Conservation (phyloP, 2,888 invertebrate genomes). For the Heteropelma amictum region DNA sequence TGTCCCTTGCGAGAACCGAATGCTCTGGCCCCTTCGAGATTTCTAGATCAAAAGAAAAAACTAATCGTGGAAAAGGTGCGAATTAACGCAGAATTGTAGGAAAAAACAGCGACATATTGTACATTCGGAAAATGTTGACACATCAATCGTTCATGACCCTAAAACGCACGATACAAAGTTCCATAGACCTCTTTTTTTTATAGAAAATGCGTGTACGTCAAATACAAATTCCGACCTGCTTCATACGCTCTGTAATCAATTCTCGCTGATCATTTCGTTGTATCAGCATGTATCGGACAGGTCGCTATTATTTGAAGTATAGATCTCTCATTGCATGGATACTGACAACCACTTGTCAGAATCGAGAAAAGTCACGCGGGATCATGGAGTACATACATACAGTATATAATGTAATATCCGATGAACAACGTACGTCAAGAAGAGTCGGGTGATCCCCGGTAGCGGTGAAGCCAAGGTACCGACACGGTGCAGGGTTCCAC, state of each 20-base stretch:
- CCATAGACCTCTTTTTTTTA: no score
- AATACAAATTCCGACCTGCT: slow-evolving; percentile 2
- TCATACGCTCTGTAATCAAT: slow-evolving; percentile 5
- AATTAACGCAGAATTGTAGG: no score
- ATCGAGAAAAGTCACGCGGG: slow-evolving; percentile 18
- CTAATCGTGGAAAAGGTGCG: no score
- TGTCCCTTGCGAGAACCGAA: no score
- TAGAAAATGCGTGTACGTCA: neutral
- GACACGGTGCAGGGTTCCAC: slow-evolving; percentile 17
- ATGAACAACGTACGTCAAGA: neutral
- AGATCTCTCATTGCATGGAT: slow-evolving; percentile 23
- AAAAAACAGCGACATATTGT: no score
- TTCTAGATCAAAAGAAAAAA: no score
- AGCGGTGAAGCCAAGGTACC: slow-evolving; percentile 26
- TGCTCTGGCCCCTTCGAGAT: no score
- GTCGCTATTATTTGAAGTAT: slow-evolving; percentile 24
- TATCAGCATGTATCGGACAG: slow-evolving; percentile 14
- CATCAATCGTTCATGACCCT: no score
- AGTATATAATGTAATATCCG: neutral
- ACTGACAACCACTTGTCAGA: slow-evolving; percentile 15
- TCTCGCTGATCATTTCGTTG: slow-evolving; percentile 30
- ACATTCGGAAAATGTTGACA: no score
- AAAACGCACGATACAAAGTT: no score
- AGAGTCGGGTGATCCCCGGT: slow-evolving; percentile 27
- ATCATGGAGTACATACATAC: neutral